Evolutionary conservation across 2,113 vertebrate species (phyloP).

Genomic region (Mixornis gularis): DNA sequence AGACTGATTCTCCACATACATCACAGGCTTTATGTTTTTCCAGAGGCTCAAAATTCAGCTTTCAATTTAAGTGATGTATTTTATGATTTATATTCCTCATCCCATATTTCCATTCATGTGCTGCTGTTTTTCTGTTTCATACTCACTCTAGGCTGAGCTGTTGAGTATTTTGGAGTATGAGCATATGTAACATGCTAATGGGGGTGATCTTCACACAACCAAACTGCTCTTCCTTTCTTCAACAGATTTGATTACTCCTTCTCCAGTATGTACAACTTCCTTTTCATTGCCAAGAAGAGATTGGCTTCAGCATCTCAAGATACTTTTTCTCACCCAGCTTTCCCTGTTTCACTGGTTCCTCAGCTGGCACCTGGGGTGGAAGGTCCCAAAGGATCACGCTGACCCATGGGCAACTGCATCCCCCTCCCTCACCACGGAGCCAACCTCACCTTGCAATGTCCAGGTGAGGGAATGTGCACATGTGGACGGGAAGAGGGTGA

Average conservation of each 20-base stretch:
- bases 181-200: background rate
- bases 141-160: background rate
- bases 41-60: background rate
- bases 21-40: background rate
- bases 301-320: background rate
- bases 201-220: background rate
- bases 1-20: background rate
- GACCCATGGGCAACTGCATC: background rate
- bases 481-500: background rate
- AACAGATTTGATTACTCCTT: background rate
- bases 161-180: background rate
- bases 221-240: background rate
- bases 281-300: background rate
- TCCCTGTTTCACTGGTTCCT: background rate
- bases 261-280: background rate
- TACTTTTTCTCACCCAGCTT: background rate
- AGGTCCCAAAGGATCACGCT: fast-evolving
- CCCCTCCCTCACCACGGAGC: background rate
- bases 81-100: background rate
- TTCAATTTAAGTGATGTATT: background rate
- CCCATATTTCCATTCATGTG: background rate
- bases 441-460: background rate
- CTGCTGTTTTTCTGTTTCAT: background rate
- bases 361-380: background rate
- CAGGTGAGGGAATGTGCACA: fast-evolving